Base-by-base conservation (phyloP, 2,888 invertebrate species). In the Calameuta pallipes region DNA sequence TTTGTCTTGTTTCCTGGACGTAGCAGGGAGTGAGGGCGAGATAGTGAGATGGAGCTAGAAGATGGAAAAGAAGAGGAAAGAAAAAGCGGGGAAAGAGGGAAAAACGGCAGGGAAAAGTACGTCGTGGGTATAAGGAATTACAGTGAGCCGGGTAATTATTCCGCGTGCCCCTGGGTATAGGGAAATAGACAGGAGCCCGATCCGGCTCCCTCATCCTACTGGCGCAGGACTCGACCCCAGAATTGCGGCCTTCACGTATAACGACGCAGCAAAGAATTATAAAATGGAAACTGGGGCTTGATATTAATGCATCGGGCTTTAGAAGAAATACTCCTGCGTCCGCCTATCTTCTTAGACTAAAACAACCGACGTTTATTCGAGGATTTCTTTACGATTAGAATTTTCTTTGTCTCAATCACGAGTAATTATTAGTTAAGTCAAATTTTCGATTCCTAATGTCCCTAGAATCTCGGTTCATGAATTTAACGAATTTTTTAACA, bases 211-310 rank as follows among this genome's bases (percentile, higher is more conserved):
- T 11, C 74, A 37, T 73, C 73, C 78, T 41, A 35, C 56, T 15
- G 56, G 23, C 56, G 56, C 56, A 23, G 56, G 56, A 56, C 56
- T 23, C 69, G 68, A 33, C 69, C 56, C 33, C 74, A 36, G 35
- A 37, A 31, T 56, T 41, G 33, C 56, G 70, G 37, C 73, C n/a
- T 73, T 37, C 76, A 70, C 79, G 79, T 76, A 79, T 79, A 79
- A 79, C 76, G 79, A 79, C 76, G 79, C 76, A 79, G 79, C 76
- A 76, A 79, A 79, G 79, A 79, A 79, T 79, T 77, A 79, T 79
- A 79, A 79, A 76, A 78, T 76, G 76, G 76, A 34, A 75, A 56
- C 56, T 30, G 36, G 78, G 78, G 78, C 73, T 73, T 74, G 79
- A 76, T 76, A 79, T 79, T 79, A 79, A 79, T 79, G 79, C 79